Percentiles rank a stretch among this genome's conserved stretches.
These are phyloP conservation scores for Eledona agricola DNA, from an alignment of 2,888 invertebrate species.

Conservation along the genomic window DNA sequence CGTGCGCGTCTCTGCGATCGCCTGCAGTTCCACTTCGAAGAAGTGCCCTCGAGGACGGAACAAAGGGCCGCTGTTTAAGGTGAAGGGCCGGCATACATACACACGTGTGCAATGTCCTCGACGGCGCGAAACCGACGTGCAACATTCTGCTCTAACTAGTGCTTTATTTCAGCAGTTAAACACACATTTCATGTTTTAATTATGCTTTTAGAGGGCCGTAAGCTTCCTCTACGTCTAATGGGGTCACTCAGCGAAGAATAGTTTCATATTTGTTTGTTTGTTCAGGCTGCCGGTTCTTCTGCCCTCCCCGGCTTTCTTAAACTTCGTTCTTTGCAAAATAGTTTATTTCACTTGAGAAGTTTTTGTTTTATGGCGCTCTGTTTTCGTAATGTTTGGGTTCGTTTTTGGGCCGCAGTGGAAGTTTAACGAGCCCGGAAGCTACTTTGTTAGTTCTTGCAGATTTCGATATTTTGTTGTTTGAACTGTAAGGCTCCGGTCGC, in stretches of 20 bases:
- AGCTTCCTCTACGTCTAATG: constrained; percentile 52
- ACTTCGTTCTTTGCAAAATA: constrained; percentile 43
- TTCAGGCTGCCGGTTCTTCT: constrained; percentile 33
- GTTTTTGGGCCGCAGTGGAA: constrained; percentile 24
- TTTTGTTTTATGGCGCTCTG: constrained; percentile 48
- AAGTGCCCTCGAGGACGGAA: constrained; percentile 10
- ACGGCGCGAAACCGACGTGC: constrained; percentile 23
- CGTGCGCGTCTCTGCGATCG: too few species aligned
- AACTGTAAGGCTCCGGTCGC: too few species aligned
- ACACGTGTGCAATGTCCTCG: constrained; percentile 25
- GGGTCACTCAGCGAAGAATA: constrained; percentile 50
- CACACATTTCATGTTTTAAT: constrained; percentile 60
- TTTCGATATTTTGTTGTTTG: too few species aligned
- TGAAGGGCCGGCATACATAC: constrained; percentile 27
- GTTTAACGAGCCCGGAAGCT: constrained; percentile 32
- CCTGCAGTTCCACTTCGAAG: neutral
- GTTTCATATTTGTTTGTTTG: constrained; percentile 51
- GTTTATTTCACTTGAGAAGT: constrained; percentile 46
- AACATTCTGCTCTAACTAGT: constrained; percentile 45
- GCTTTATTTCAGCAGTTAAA: constrained; percentile 58
- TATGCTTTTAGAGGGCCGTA: constrained; percentile 57
- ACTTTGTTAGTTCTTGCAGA: too few species aligned
- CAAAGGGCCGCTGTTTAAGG: constrained; percentile 27
- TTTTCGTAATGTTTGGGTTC: constrained; percentile 44
- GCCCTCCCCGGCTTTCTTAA: constrained; percentile 31